Conservation (phyloP, 2,888 invertebrate genomes). For the Thera britannica region DNA sequence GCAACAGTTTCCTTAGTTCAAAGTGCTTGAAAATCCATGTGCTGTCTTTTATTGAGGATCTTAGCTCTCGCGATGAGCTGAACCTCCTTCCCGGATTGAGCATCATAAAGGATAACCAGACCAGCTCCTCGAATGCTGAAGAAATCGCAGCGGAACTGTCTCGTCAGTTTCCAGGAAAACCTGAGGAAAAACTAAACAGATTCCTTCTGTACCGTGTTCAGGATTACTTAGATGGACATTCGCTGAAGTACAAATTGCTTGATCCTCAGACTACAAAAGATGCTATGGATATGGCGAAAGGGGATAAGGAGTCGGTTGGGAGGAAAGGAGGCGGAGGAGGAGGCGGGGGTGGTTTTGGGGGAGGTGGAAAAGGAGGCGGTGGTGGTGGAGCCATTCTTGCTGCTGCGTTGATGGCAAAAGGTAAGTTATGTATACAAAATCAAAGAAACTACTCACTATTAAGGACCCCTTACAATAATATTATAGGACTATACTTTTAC, state of each 20-base stretch:
- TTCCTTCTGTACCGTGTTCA: conserved; percentile 88
- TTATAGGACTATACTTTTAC: no score
- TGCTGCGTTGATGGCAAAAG: conserved; percentile 87
- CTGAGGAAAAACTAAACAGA: conserved; percentile 90
- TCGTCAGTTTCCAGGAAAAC: conserved; percentile 90
- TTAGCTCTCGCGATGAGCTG: conserved; percentile 89
- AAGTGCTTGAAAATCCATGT: conserved; percentile 92
- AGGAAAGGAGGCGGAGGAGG: conserved; percentile 54
- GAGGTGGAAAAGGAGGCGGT: conserved; percentile 54
- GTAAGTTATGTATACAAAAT: conserved; percentile 48
- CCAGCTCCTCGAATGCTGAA: conserved; percentile 81
- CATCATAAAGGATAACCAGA: conserved; percentile 87
- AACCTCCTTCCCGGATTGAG: conserved; percentile 90
- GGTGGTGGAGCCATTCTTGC: conserved; percentile 69
- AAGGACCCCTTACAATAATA: no score
- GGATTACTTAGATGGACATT: conserved; percentile 89
- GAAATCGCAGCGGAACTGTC: conserved; percentile 88
- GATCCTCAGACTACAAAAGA: conserved; percentile 86
- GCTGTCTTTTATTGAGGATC: conserved; percentile 89
- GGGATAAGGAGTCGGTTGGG: conserved; percentile 71
- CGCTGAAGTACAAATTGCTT: conserved; percentile 88
- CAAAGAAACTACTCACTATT: neutral
- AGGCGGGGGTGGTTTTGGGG: conserved; percentile 62
- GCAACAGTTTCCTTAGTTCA: conserved; percentile 80
- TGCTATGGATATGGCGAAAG: conserved; percentile 79